phyloP scores from a whole-genome alignment of 1,140 invertebrate genomes.

The Scaptodrosophila lebanonensis region DNA sequence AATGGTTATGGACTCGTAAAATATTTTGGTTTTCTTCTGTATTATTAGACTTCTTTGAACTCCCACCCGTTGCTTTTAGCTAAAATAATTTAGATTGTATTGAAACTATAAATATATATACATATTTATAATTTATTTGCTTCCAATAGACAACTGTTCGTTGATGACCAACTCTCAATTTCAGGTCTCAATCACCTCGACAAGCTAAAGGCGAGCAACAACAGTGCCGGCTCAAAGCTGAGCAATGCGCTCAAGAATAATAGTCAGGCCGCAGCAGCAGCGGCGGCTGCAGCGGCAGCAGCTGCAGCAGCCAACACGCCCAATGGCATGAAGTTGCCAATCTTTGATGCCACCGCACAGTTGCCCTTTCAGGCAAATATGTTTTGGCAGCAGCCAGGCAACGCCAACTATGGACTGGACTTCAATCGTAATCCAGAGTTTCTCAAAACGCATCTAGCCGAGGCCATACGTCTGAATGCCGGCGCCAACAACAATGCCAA shows the following conservation, averaged over 20 bases:
- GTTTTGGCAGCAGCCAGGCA: conserved; percentile 80
- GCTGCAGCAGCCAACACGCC: conserved; percentile 81
- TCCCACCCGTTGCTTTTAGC: too few relatives aligned
- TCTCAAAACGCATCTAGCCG: conserved; percentile 88
- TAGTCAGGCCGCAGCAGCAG: conserved; percentile 65
- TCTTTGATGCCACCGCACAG: conserved; percentile 79
- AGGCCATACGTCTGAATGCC: conserved; percentile 56
- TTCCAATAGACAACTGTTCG: too few relatives aligned
- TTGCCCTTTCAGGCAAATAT: conserved; percentile 81
- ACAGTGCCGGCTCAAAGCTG: conserved; percentile 41
- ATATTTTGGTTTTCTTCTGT: too few relatives aligned
- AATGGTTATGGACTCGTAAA: too few relatives aligned
- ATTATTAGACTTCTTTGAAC: too few relatives aligned
- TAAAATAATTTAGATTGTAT: too few relatives aligned
- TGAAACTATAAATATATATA: too few relatives aligned
- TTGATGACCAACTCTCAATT: too few relatives aligned
- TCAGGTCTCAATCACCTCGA: conserved; percentile 41
- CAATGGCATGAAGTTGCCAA: conserved; percentile 84
- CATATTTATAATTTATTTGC: too few relatives aligned
- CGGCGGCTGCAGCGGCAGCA: conserved; percentile 82
- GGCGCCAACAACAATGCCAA: background rate
- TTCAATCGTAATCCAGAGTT: conserved; percentile 80
- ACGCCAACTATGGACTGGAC: conserved; percentile 78
- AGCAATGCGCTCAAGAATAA: conserved; percentile 57
- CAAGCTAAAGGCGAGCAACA: conserved; percentile 50